Evolutionary conservation across 2,113 vertebrate species (phyloP).

Genomic region (Oryzias melastigma): DNA sequence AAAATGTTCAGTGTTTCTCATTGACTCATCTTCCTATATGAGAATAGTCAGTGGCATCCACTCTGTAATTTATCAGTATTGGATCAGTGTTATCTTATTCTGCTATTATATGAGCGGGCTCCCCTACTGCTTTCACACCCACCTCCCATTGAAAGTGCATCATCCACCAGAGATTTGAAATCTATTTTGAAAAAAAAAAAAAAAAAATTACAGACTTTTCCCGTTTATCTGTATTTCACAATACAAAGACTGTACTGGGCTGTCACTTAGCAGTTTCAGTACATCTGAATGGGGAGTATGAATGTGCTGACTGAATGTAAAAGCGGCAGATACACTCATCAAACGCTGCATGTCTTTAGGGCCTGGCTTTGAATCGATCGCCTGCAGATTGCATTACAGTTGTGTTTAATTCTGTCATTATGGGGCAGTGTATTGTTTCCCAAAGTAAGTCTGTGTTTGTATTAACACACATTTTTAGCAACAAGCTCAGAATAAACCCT

Average conservation of each 20-base stretch:
- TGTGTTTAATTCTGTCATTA: conserved; percentile 72
- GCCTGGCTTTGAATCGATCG: conserved; percentile 73
- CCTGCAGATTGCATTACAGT: conserved; percentile 76
- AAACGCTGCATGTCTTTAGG: conserved; percentile 75
- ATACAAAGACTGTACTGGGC: conserved; percentile 59
- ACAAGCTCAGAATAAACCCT: conserved; percentile 40
- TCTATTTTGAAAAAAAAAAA: conserved; percentile 74
- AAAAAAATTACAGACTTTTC: conserved; percentile 39
- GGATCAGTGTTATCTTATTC: conserved; percentile 67
- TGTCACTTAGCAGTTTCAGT: conserved; percentile 74
- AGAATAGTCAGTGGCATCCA: conserved; percentile 67
- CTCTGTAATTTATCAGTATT: conserved; percentile 61
- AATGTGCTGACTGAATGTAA: conserved; percentile 77
- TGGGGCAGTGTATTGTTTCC: conserved; percentile 57
- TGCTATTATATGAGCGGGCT: conserved; percentile 57
- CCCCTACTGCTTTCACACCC: conserved; percentile 70
- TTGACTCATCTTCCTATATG: conserved; percentile 68
- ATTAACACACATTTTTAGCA: conserved; percentile 55
- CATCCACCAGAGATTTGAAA: conserved; percentile 73
- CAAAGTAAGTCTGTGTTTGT: conserved; percentile 44
- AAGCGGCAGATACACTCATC: conserved; percentile 68
- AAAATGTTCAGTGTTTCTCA: conserved; percentile 54
- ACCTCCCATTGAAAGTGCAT: conserved; percentile 70
- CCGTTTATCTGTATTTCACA: conserved; percentile 55
- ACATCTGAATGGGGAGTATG: conserved; percentile 62